A percentile compares a stretch with the other conserved stretches of the same genome.
Evolutionary conservation across 2,797 vertebrate genomes (phyloP).

Genomic region (Natrix natrix): DNA sequence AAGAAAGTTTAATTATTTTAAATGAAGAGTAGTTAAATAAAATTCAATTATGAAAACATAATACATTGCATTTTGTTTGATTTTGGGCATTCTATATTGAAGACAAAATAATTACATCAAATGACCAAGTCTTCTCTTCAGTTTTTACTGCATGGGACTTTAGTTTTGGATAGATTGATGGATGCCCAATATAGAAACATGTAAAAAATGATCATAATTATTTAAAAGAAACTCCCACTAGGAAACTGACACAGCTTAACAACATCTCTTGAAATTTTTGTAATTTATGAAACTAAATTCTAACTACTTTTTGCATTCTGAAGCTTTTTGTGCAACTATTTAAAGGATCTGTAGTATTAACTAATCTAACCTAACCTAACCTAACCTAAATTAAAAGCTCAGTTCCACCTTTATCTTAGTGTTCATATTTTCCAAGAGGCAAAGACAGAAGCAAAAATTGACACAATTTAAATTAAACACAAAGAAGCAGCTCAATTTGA

Average conservation of each 20-base stretch:
- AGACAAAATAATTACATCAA: slow-evolving; percentile 23
- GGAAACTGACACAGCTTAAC: not conserved
- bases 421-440: not conserved
- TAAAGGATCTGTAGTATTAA: not conserved
- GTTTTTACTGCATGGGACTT: not conserved
- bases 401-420: not conserved
- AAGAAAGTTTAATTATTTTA: not conserved
- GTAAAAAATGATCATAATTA: not conserved
- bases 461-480: not conserved
- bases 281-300: not conserved
- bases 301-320: not conserved
- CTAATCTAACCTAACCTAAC: not conserved
- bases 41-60: not conserved
- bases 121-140: not conserved
- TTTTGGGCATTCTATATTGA: slow-evolving; percentile 22
- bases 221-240: not conserved
- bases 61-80: not conserved
- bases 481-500: not conserved
- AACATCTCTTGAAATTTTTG: not conserved
- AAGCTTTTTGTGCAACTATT: not conserved
- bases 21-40: not conserved
- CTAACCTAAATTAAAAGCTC: not conserved
- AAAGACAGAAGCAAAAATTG: not conserved
- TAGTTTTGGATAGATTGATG: not conserved
- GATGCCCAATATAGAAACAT: not conserved